Percentiles rank a stretch among this genome's conserved stretches.
Conservation (phyloP, 1,140 invertebrate genomes). For the Halesus radiatus region DNA sequence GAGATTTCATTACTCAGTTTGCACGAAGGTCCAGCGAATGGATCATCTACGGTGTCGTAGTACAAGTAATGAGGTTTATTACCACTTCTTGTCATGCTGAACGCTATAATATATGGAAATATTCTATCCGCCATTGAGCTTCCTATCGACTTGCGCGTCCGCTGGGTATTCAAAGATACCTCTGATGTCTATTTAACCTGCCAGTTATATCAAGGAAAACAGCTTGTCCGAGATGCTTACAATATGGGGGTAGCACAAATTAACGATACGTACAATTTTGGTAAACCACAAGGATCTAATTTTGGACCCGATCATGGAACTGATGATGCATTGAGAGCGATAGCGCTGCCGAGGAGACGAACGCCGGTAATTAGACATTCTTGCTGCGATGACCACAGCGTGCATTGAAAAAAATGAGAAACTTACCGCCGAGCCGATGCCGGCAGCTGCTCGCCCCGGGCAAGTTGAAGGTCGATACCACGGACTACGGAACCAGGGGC, state of each 20-base stretch:
- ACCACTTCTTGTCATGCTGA: not conserved
- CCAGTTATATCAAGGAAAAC: too few species aligned
- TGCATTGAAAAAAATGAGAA: slow-evolving; percentile 28
- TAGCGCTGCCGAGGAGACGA: slow-evolving; percentile 13
- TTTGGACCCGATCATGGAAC: not conserved
- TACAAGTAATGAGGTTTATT: slow-evolving; percentile 21
- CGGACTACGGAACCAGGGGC: not conserved
- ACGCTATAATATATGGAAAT: too few species aligned
- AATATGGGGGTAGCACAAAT: too few species aligned
- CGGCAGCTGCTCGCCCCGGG: slow-evolving; percentile 24
- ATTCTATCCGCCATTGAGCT: too few species aligned
- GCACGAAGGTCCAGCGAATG: slow-evolving; percentile 37
- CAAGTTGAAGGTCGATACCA: slow-evolving; percentile 40
- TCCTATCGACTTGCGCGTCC: too few species aligned
- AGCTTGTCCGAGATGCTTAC: too few species aligned
- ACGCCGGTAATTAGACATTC: slow-evolving; percentile 16
- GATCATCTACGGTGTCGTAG: slow-evolving; percentile 12
- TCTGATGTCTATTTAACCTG: too few species aligned
- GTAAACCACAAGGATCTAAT: slow-evolving; percentile 14
- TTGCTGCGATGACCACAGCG: slow-evolving; percentile 28
- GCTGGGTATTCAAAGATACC: too few species aligned
- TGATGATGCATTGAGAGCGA: slow-evolving; percentile 31
- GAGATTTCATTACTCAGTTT: slow-evolving; percentile 32
- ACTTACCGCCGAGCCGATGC: slow-evolving; percentile 10
- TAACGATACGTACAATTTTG: not conserved